Evolutionary conservation across 2,888 invertebrate species (phyloP).

Genomic region (Apodemia duryi): DNA sequence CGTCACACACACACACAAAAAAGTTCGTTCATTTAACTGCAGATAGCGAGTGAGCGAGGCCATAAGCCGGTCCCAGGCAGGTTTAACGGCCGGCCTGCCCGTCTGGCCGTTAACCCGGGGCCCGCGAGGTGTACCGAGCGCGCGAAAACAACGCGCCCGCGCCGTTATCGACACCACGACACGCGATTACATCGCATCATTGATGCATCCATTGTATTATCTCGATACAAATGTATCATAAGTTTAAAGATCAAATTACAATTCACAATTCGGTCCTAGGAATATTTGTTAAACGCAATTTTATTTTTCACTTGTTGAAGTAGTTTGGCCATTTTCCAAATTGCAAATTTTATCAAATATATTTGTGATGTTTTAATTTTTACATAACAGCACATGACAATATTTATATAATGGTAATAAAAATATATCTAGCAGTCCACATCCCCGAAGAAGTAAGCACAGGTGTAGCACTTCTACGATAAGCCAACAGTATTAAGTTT

Average conservation of each 20-base stretch:
- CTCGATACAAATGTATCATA: conserved; percentile 9
- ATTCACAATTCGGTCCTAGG: neutral
- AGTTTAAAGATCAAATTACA: neutral
- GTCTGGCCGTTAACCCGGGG: conserved; percentile 79
- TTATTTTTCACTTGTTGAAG: neutral
- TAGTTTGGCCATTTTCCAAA: neutral
- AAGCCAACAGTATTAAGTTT: too few relatives aligned
- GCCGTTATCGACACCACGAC: conserved; percentile 50
- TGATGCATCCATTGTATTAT: conserved; percentile 31
- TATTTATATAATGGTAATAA: too few relatives aligned
- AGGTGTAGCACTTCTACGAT: too few relatives aligned
- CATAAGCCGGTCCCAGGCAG: conserved; percentile 62
- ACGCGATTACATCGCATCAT: conserved; percentile 36
- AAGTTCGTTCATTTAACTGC: conserved; percentile 25
- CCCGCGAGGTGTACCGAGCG: conserved; percentile 54
- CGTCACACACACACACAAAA: conserved; percentile 17
- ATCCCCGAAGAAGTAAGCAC: too few relatives aligned
- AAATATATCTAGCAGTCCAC: too few relatives aligned
- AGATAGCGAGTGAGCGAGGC: conserved; percentile 41
- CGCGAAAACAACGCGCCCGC: conserved; percentile 73
- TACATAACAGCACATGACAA: neutral
- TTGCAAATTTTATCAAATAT: neutral
- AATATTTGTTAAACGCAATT: neutral
- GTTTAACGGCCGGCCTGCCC: conserved; percentile 76
- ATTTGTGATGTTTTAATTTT: neutral